Conservation (phyloP, 2,113 vertebrate species). For the Platysternon megacephalum region DNA sequence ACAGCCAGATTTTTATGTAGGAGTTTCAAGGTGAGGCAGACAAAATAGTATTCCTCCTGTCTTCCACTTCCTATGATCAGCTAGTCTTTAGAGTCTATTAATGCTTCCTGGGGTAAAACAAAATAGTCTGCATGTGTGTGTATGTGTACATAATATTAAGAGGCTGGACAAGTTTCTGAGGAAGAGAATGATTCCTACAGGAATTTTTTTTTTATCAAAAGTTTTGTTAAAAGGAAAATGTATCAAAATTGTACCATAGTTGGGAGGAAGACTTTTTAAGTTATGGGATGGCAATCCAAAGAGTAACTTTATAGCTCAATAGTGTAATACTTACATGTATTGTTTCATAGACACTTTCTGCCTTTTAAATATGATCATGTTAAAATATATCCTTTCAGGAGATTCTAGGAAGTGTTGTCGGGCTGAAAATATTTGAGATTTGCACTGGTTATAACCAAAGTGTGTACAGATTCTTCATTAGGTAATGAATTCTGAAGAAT, state of each 20-base stretch:
- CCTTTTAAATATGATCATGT: not conserved
- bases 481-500: not conserved
- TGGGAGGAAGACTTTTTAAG: not conserved
- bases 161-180: not conserved
- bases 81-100: not conserved
- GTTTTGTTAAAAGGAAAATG: not conserved
- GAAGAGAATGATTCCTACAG: not conserved
- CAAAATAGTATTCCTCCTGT: not conserved
- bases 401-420: not conserved
- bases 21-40: not conserved
- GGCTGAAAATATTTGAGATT: not conserved
- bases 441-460: not conserved
- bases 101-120: not conserved
- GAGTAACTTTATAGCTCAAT: not conserved
- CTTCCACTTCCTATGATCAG: not conserved
- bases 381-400: not conserved
- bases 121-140: not conserved
- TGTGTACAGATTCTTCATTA: not conserved
- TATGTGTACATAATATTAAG: not conserved
- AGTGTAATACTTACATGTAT: not conserved
- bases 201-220: not conserved
- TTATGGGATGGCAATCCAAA: not conserved
- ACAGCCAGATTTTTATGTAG: not conserved
- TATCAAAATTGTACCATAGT: not conserved
- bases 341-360: not conserved